Base-by-base conservation (phyloP, 2,888 invertebrate species). In the Diplolepis rosae region DNA sequence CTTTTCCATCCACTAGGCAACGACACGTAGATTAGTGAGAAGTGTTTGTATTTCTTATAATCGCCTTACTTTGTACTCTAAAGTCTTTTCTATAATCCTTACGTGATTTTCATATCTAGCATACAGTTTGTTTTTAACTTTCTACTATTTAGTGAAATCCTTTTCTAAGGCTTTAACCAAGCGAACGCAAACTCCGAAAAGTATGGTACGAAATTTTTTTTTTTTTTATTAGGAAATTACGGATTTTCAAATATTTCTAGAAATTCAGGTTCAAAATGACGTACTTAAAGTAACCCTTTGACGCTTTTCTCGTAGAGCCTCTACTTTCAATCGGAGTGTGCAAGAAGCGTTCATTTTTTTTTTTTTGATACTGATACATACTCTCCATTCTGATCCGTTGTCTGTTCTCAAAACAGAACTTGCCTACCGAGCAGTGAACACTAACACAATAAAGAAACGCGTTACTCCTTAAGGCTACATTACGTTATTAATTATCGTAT, bases 1-100 rank as follows among this genome's bases (percentile, higher is more conserved):
- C 80, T 77, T 82, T 81, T 79, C 82, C 82, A 82, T 79, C 77
- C 82, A 81, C 51, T 78, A 83, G 81, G 81, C 85, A 84, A 82
- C 83, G 80, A 84, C 83, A 81, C 79, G 79, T 86, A 86, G 84
- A 79, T 83, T 83, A 85, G 80, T 80, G 78, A 80, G 80, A 84
- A 83, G 83, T 82, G 84, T 87, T 87, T 86, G 84, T 88, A 86
- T 85, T 86, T 85, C 81, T 84, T 86, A 81, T 87, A 86, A 84
- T 84, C 84, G 82, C 73, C 81, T 84, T 32, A 32, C 35, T 61
- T 84, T 82, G 72, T 88, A 87, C 82, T 84, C 79, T 87, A 88
- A 87, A 83, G 75, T 75, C 79, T 82, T 85, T 83, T 85, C 84
- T 85, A 82, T 84, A 87, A 82, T 83, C 84, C 78, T 82, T 82